Percentiles rank a stretch among this genome's conserved stretches.
Evolutionary conservation across 2,113 vertebrate genomes (phyloP).

Genomic region (Arenaria interpres): DNA sequence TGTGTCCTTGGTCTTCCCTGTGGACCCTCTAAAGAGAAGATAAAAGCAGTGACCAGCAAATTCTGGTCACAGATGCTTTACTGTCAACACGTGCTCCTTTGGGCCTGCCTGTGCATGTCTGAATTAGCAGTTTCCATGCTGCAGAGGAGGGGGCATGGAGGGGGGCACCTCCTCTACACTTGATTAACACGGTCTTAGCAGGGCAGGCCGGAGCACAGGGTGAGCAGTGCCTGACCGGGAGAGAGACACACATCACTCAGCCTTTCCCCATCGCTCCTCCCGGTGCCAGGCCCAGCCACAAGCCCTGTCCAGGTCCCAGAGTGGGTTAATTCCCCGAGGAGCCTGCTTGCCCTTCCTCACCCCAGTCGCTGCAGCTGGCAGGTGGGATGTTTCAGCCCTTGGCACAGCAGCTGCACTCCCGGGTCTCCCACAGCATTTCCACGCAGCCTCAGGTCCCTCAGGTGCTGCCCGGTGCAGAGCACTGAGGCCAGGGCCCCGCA

Average conservation of each 20-base stretch:
- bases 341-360: not conserved
- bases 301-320: not conserved
- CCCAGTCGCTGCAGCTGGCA: constrained; percentile 18
- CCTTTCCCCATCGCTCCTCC: too few species aligned
- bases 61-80: not conserved
- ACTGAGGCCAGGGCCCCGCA: too few species aligned
- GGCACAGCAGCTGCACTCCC: not conserved
- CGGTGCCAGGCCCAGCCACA: not conserved
- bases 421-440: not conserved
- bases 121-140: not conserved
- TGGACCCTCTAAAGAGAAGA: not conserved
- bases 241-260: not conserved
- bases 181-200: not conserved
- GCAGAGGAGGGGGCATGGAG: not conserved
- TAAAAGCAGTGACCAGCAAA: not conserved
- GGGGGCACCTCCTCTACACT: not conserved
- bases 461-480: too few species aligned
- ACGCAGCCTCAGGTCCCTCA: too few species aligned
- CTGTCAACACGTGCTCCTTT: not conserved
- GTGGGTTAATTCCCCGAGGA: too few species aligned
- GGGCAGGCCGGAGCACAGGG: too few species aligned
- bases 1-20: not conserved
- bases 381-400: not conserved
- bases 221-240: not conserved
- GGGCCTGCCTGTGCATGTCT: not conserved